Evolutionary conservation across 2,888 invertebrate genomes (phyloP), one percentile per base, ranked within the genome.

Genomic region (Rotaria sp.): DNA sequence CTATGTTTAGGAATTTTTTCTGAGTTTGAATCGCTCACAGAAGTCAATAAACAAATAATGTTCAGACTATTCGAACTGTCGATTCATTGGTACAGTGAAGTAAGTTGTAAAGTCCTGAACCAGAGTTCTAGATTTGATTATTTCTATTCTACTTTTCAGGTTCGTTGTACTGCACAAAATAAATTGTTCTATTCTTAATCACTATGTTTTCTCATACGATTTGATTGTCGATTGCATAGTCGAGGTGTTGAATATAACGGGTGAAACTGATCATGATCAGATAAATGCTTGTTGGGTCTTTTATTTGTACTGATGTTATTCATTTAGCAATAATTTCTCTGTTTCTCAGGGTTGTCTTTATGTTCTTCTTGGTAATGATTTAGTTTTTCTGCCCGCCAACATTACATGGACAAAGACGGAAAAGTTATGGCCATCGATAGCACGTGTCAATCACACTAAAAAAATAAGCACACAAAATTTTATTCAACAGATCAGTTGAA

Each of bases 361-460:
- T n/a, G 45, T 80, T 80, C 75, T 80, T 88, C 90, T 94, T 87
- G 75, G 45, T 26, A 45, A 80, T 38, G 45, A 80, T 15, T 30
- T 1, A 26, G 45, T 80, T 45, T 93, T 94, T 0, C 91, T 96
- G 18, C 91, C 94, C 2, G 93, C 94, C 21, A 93, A 94, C 88
- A 94, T 94, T 88, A 94, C 95, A 90, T 96, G 96, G 95, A 92
- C 93, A 18, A 93, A 94, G 10, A 92, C 94, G 38, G 91, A 92
- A 59, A 91, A 93, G 45, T 90, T 96, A 0, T 96, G 96, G 95
- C 94, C 95, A 0, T 93, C 94, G 2, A 90, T 96, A 35, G 92
- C 95, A 0, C 92, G 93, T 87, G 94, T 95, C 0, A 94, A 94
- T 87, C 94, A 95, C 84, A 95, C 95, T 4, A 96, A 96, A 90